Percentiles rank a stretch among this genome's conserved stretches.
Evolutionary conservation across 2,113 vertebrate genomes (phyloP).

Genomic region (Ranitomeya variabilis): DNA sequence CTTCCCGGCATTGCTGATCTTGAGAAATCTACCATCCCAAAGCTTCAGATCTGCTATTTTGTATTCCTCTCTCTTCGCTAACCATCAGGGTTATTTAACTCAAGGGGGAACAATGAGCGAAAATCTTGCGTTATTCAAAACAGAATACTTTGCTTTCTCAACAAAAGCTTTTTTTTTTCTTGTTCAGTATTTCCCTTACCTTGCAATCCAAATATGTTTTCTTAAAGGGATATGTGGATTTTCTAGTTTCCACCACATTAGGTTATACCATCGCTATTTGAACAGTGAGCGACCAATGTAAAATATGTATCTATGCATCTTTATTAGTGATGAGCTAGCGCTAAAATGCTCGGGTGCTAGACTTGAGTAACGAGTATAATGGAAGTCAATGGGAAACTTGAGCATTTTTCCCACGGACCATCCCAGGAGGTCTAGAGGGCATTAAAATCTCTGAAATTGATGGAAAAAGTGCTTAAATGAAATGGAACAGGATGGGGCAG

Average conservation of each 20-base stretch:
- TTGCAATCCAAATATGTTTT: neutral
- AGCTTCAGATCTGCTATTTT: conserved; percentile 47
- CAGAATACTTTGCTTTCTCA: conserved; percentile 4
- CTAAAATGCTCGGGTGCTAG: too few relatives aligned
- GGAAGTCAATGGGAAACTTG: too few relatives aligned
- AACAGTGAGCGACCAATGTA: too few relatives aligned
- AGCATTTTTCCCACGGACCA: too few relatives aligned
- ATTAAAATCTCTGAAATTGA: too few relatives aligned
- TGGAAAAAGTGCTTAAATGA: too few relatives aligned
- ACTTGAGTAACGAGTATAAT: too few relatives aligned
- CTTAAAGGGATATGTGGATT: neutral
- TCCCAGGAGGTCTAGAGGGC: too few relatives aligned
- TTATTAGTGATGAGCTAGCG: too few relatives aligned
- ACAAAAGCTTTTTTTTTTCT: neutral
- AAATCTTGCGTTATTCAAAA: conserved; percentile 11
- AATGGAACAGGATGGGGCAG: too few relatives aligned
- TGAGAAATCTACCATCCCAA: conserved; percentile 40
- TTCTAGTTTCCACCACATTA: neutral
- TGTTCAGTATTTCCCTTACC: neutral
- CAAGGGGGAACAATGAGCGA: neutral
- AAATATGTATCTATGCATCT: too few relatives aligned
- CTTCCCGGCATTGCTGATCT: conserved; percentile 40
- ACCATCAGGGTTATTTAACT: conserved; percentile 51
- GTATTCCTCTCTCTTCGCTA: conserved; percentile 45
- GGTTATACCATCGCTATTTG: too few relatives aligned